phyloP scores from a whole-genome alignment of 1,140 invertebrate genomes.

The Hyphantria cunea region DNA sequence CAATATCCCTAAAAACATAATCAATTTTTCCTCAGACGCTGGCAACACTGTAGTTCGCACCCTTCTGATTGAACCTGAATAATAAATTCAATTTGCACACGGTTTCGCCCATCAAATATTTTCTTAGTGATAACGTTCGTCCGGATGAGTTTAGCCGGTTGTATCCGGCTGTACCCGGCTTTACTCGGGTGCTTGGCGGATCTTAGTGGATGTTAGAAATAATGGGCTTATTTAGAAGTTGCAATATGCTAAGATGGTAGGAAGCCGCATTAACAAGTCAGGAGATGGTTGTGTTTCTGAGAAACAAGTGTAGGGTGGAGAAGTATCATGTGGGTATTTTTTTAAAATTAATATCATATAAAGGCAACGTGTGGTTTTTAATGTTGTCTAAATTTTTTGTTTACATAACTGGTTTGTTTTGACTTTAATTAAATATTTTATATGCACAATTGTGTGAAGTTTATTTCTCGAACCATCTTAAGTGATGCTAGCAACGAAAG shows the following conservation, averaged over 20 bases:
- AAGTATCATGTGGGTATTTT: no score
- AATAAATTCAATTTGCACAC: slow-evolving; percentile 75
- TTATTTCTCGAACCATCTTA: no score
- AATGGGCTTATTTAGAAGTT: slow-evolving; percentile 77
- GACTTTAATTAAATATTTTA: no score
- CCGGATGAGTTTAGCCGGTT: slow-evolving; percentile 51
- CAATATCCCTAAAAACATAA: background rate
- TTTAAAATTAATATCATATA: no score
- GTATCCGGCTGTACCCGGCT: slow-evolving; percentile 16
- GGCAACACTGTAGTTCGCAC: slow-evolving; percentile 25
- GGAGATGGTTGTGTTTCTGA: slow-evolving; percentile 65
- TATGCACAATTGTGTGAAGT: no score
- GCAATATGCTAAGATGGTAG: slow-evolving; percentile 81
- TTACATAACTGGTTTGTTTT: no score
- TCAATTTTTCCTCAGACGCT: slow-evolving; percentile 4
- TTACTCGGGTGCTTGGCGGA: background rate
- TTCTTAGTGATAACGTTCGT: slow-evolving; percentile 70
- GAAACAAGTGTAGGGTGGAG: slow-evolving; percentile 24
- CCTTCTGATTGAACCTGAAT: slow-evolving; percentile 70
- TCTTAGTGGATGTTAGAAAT: slow-evolving; percentile 48
- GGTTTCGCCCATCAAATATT: slow-evolving; percentile 68
- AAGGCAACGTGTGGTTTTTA: no score
- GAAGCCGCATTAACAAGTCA: slow-evolving; percentile 79
- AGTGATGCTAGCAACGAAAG: no score
- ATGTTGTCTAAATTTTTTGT: no score